phyloP scores from a whole-genome alignment of 2,797 vertebrate genomes.

The Parotocinclus haroldoi region DNA sequence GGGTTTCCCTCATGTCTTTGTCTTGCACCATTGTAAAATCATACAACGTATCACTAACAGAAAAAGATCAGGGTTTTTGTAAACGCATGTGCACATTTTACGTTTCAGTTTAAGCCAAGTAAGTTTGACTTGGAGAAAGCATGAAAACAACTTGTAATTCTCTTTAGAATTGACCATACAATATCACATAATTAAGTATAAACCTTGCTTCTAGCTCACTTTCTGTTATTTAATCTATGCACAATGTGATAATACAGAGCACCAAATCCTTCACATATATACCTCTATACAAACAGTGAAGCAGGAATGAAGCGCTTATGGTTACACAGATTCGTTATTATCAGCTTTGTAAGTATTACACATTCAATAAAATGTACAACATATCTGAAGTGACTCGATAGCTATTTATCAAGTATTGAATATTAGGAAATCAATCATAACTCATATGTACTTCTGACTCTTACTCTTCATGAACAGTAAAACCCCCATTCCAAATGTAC shows the following conservation, averaged over 20 bases:
- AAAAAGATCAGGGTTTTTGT: conserved; percentile 13
- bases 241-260: conserved; percentile 20
- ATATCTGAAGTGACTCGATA: too few relatives aligned
- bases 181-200: conserved; percentile 24
- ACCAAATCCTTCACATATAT: conserved; percentile 27
- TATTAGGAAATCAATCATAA: too few relatives aligned
- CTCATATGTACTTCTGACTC: too few relatives aligned
- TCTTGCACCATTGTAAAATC: conserved; percentile 10
- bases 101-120: not conserved
- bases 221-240: conserved; percentile 20
- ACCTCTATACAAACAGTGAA: not conserved
- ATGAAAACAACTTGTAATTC: too few relatives aligned
- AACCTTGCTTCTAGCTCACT: conserved; percentile 16
- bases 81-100: conserved; percentile 32
- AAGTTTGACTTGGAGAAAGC: too few relatives aligned
- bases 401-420: too few relatives aligned
- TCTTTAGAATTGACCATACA: conserved; percentile 17
- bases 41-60: conserved; percentile 18
- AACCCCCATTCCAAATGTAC: too few relatives aligned
- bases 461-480: too few relatives aligned
- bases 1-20: not conserved
- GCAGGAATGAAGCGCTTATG: too few relatives aligned
- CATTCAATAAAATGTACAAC: too few relatives aligned
- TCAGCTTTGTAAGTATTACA: too few relatives aligned
- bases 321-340: too few relatives aligned